A percentile compares a stretch with the other conserved stretches of the same genome.
phyloP scores from a whole-genome alignment of 2,113 vertebrate species.

The Tenrec ecaudatus region DNA sequence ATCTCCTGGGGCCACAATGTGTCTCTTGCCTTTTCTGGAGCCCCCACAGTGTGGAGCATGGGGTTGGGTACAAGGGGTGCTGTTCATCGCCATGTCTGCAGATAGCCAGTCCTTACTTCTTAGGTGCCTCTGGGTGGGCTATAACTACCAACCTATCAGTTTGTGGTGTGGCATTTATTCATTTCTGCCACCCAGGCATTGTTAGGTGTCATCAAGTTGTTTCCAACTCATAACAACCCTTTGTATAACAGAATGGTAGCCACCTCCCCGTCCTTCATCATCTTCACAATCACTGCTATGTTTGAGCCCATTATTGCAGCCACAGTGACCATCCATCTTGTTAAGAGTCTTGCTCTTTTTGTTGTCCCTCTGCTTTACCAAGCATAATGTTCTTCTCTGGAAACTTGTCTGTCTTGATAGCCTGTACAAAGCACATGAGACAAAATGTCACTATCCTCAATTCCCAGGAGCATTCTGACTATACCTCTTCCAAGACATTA shows the following conservation, averaged over 20 bases:
- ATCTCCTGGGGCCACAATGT: not conserved
- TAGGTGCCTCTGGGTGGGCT: not conserved
- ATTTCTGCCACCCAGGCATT: not conserved
- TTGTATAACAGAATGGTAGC: not conserved
- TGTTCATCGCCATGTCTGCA: not conserved
- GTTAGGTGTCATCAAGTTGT: not conserved
- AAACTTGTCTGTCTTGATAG: not conserved
- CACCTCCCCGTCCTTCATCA: not conserved
- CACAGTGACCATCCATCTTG: not conserved
- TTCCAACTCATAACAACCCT: not conserved
- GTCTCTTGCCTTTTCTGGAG: not conserved
- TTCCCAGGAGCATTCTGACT: not conserved
- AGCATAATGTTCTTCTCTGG: not conserved
- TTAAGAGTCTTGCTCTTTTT: not conserved
- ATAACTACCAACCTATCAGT: not conserved
- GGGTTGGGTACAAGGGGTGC: not conserved
- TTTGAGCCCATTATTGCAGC: no score
- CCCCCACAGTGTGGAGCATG: not conserved
- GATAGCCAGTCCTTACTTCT: not conserved
- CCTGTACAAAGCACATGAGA: not conserved
- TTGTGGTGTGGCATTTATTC: not conserved
- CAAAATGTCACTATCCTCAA: not conserved
- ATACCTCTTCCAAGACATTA: not conserved
- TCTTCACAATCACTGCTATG: not conserved
- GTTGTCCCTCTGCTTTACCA: not conserved